These are phyloP conservation scores for Scrobipalpa atriplicella DNA, from an alignment of 2,888 invertebrate genomes.

Conservation along the genomic window DNA sequence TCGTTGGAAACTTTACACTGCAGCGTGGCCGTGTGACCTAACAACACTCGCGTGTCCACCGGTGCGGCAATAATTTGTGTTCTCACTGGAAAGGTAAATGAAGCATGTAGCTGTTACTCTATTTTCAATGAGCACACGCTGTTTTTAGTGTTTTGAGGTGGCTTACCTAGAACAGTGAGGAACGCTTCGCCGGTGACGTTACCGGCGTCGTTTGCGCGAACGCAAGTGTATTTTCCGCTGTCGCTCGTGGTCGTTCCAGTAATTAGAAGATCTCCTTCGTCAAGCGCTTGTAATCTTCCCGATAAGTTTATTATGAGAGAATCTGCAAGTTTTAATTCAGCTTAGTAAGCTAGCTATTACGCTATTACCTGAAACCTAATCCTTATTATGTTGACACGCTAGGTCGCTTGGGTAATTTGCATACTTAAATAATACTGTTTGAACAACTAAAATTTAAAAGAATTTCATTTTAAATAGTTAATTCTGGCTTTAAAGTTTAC, in stretches of 20 bases:
- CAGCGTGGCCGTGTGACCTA: constrained; percentile 96
- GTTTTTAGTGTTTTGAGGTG: constrained; percentile 1
- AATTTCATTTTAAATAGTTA: constrained; percentile 5
- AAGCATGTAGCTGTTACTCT: constrained; percentile 26
- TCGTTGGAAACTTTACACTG: constrained; percentile 98
- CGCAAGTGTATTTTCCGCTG: constrained; percentile 94
- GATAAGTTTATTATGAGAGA: constrained; percentile 77
- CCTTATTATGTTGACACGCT: constrained; percentile 1
- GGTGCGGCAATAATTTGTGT: constrained; percentile 97
- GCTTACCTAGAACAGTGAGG: constrained; percentile 90
- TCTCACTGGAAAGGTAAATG: constrained; percentile 84
- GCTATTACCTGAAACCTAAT: constrained; percentile 2
- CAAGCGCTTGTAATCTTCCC: constrained; percentile 92
- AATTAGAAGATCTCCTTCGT: constrained; percentile 94
- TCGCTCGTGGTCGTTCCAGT: constrained; percentile 92
- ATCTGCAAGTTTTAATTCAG: constrained; percentile 53
- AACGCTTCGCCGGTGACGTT: constrained; percentile 91
- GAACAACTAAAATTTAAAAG: not conserved
- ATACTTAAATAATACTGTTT: not conserved
- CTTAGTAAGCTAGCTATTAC: constrained; percentile 8
- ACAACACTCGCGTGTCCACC: constrained; percentile 93
- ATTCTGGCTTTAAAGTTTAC: not conserved
- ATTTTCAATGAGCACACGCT: constrained; percentile 1
- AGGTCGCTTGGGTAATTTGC: not conserved
- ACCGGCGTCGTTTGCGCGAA: constrained; percentile 95